Percentiles rank a stretch among this genome's conserved stretches.
These are phyloP conservation scores for Lycodopsis pacificus DNA, from an alignment of 2,797 vertebrate genomes.

Conservation along the genomic window DNA sequence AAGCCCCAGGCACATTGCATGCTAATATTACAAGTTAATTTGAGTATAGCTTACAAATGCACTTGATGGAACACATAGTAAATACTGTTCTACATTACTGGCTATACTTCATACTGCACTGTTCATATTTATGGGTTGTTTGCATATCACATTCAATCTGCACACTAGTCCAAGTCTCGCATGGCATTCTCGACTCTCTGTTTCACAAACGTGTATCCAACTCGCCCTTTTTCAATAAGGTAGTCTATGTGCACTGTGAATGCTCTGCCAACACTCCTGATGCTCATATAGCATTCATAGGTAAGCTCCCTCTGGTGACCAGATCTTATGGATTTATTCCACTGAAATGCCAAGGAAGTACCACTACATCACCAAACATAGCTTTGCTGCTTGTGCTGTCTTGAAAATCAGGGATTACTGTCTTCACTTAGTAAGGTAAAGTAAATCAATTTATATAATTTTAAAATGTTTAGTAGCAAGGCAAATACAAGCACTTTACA, in stretches of 20 bases:
- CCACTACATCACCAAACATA: neutral
- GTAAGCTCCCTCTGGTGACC: neutral
- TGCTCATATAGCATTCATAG: neutral
- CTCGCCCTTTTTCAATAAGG: neutral
- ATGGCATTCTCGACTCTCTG: neutral
- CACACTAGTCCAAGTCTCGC: neutral
- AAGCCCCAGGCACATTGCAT: neutral
- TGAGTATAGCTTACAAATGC: neutral
- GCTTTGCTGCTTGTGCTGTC: neutral
- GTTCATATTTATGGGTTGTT: slow-evolving; percentile 7
- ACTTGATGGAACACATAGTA: slow-evolving; percentile 5
- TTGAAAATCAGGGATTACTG: neutral
- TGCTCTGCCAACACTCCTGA: neutral
- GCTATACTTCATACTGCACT: neutral
- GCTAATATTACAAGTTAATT: slow-evolving; percentile 1
- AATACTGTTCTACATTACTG: neutral
- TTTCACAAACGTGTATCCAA: slow-evolving; percentile 1
- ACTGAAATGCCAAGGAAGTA: neutral
- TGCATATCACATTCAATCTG: neutral
- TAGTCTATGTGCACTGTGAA: neutral
- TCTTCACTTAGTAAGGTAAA: neutral
- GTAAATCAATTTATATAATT: neutral
- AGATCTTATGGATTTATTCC: neutral
- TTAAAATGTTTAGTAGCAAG: neutral
- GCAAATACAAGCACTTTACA: neutral